Evolutionary conservation across 2,888 invertebrate species (phyloP).

Genomic region (Harpalus rubripes): DNA sequence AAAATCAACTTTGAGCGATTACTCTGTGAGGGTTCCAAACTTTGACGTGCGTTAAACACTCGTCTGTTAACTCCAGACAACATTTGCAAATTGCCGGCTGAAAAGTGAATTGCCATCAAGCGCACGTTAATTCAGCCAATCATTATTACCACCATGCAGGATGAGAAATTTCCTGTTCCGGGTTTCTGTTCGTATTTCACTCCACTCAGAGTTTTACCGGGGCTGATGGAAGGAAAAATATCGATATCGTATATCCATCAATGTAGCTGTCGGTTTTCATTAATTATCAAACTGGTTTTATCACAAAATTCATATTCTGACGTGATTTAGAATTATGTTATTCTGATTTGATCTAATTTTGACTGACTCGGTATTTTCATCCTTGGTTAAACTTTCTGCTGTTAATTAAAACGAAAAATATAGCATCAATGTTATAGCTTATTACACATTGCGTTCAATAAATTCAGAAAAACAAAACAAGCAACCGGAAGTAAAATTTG

Average conservation of each 20-base stretch:
- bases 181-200: conserved; percentile 10
- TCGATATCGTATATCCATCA: conserved; percentile 39
- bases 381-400: too few species aligned
- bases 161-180: conserved; percentile 44
- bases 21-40: conserved; percentile 2
- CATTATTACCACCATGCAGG: conserved; percentile 34
- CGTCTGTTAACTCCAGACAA: conserved; percentile 45
- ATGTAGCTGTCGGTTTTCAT: conserved; percentile 28
- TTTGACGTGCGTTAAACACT: conserved; percentile 16
- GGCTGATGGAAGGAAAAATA: conserved; percentile 12
- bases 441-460: too few species aligned
- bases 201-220: conserved; percentile 16
- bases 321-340: too few species aligned
- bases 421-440: too few species aligned
- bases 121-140: conserved; percentile 52
- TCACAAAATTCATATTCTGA: neutral
- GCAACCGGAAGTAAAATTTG: too few species aligned
- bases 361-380: too few species aligned
- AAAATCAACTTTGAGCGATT: conserved; percentile 1
- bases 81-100: conserved; percentile 46
- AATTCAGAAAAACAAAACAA: too few species aligned
- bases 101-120: conserved; percentile 50
- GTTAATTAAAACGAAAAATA: too few species aligned
- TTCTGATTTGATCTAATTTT: too few species aligned
- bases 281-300: neutral